Base-by-base conservation (phyloP, 2,113 vertebrate species). In the Colaptes auratus region DNA sequence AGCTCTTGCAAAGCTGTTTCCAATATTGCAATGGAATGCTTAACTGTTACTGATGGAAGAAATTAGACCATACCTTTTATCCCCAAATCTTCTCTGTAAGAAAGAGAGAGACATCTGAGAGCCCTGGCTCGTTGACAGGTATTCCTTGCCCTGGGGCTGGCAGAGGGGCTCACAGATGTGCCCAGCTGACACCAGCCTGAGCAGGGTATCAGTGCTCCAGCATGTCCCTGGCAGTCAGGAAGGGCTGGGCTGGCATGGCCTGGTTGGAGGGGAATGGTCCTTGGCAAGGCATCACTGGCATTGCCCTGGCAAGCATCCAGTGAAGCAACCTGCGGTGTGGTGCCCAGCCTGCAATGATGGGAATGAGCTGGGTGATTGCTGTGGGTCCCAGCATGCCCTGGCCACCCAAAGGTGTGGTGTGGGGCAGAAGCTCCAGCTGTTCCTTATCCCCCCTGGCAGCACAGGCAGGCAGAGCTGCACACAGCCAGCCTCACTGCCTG, bases 21-120 rank as follows among this genome's bases (percentile, higher is more conserved):
- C 82, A 95, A 91, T 91, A 93, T 83, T 82, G 90, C 48, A 89
- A 73, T 67, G 90, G 93, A 94, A 94, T 64, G 88, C 88, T 94
- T 89, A 86, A 79, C 89, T 90, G 89, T 69, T 84, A 71, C 93
- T 91, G 91, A 91, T 95, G 94, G 91, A 94, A 96, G 85, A 92
- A 89, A 96, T 96, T 95, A 96, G 35, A 69, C 63, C 3, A 24
- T 91, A 93, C 59, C 93, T 95, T 96, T 95, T 76, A 95, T 96
- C 87, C 89, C 8, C 0, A 94, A 93, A 87, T 85, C 91, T 78
- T 82, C 93, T 76, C 78, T 65, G 42, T 48, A 87, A 87, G 86
- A 90, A 86, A 85, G 84, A 93, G 91, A 78, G 84, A 93, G 91
- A 78, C 94, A 85, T 73, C 82, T 79, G 91, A 94, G 82, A 86